phyloP scores from a whole-genome alignment of 92 coral and sea anemone species.

The Epizoanthus ramosus region DNA sequence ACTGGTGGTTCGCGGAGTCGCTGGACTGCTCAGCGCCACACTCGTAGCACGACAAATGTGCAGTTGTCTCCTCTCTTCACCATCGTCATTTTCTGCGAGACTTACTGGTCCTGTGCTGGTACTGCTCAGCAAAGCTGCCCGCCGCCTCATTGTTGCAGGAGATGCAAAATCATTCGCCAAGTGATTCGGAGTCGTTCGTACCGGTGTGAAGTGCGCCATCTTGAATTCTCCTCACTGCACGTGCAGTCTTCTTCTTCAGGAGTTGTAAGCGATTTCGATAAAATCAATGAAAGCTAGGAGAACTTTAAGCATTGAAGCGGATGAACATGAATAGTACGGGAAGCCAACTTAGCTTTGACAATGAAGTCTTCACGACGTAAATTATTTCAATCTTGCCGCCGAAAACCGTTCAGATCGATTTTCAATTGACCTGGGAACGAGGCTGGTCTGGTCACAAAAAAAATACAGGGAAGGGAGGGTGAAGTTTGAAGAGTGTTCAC shows the following conservation, averaged over 20 bases:
- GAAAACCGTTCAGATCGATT: conserved; percentile 30
- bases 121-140: conserved; percentile 59
- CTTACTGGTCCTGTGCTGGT: conserved; percentile 70
- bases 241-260: no score
- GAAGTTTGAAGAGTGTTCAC: neutral
- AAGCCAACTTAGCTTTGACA: neutral
- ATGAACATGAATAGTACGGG: neutral
- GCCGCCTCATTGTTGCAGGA: conserved; percentile 80
- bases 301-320: neutral
- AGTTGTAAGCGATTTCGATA: no score
- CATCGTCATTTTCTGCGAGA: conserved; percentile 88
- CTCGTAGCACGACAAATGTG: conserved; percentile 77
- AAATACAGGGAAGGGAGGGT: conserved; percentile 22
- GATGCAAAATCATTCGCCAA: conserved; percentile 46
- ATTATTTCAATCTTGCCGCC: conserved; percentile 40
- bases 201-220: conserved; percentile 65
- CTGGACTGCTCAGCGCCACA: conserved; percentile 86
- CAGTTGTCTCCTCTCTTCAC: conserved; percentile 86
- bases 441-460: neutral
- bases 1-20: conserved; percentile 89
- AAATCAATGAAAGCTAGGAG: no score
- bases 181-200: conserved; percentile 64
- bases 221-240: conserved; percentile 14
- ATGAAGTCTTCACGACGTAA: neutral
- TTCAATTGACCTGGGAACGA: conserved; percentile 2